These are phyloP conservation scores for Siphamia tubifer DNA, from an alignment of 2,113 vertebrate genomes.

Conservation along the genomic window DNA sequence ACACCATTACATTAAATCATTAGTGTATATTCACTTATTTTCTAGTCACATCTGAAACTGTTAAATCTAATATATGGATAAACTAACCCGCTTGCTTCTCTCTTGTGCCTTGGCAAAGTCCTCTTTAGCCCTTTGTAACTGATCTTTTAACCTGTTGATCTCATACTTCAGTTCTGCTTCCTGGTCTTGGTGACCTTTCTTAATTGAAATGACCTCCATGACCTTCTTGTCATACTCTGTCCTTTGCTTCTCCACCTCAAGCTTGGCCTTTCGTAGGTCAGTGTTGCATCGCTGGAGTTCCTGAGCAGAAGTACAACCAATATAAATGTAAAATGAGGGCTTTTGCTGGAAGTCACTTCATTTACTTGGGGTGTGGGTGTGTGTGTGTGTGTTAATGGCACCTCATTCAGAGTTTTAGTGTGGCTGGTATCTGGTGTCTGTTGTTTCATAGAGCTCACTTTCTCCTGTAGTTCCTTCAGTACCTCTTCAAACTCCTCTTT, in stretches of 20 bases:
- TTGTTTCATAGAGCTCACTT: constrained; percentile 74
- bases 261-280: constrained; percentile 72
- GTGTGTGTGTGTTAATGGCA: constrained; percentile 19
- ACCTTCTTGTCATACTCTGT: constrained; percentile 78
- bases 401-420: constrained; percentile 72
- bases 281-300: constrained; percentile 77
- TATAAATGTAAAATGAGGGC: background rate
- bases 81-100: constrained; percentile 73
- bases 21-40: too few species aligned
- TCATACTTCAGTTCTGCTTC: constrained; percentile 80
- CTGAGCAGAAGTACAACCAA: constrained; percentile 50
- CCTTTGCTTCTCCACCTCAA: constrained; percentile 77
- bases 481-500: constrained; percentile 95
- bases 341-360: background rate
- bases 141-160: constrained; percentile 78
- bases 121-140: constrained; percentile 77
- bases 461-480: constrained; percentile 84
- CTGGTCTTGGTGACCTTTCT: constrained; percentile 82
- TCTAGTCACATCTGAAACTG: too few species aligned
- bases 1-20: too few species aligned
- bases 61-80: too few species aligned
- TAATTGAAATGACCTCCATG: constrained; percentile 82
- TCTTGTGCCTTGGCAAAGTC: constrained; percentile 78
- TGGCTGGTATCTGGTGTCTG: constrained; percentile 76
- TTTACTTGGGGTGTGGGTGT: background rate